phyloP scores from a whole-genome alignment of 2,113 vertebrate species.

The Bungarus multicinctus region DNA sequence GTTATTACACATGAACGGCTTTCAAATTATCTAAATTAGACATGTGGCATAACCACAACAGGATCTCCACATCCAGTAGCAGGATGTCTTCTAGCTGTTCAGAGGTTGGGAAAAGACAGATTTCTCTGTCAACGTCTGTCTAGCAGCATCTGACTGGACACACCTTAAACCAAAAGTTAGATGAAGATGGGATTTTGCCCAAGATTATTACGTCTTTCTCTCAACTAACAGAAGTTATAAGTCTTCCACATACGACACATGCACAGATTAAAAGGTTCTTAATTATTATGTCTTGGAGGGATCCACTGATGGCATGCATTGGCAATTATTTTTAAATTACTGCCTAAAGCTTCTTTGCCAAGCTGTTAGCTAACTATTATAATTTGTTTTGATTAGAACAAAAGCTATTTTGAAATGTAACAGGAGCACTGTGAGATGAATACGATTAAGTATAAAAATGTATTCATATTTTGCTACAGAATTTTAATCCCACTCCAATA shows the following conservation, averaged over 20 bases:
- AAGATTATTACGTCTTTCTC: background rate
- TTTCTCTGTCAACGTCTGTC: background rate
- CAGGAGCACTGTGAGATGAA: background rate
- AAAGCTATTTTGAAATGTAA: background rate
- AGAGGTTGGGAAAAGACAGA: background rate
- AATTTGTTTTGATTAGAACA: background rate
- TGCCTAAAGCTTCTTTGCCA: background rate
- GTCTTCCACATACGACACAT: background rate
- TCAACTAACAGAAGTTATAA: background rate
- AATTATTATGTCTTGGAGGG: background rate
- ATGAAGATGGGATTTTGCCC: background rate
- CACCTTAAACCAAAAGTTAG: background rate
- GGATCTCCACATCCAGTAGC: background rate
- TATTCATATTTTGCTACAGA: background rate
- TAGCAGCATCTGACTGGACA: background rate
- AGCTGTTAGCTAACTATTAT: background rate
- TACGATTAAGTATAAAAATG: background rate
- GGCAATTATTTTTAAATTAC: background rate
- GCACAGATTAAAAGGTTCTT: background rate
- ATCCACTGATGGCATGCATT: background rate
- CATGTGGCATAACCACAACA: background rate
- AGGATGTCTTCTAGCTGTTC: background rate
- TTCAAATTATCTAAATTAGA: background rate
- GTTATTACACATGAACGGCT: background rate
- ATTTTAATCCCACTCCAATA: background rate